These are phyloP conservation scores for Thaleichthys pacificus DNA, from an alignment of 2,797 vertebrate species.

Conservation along the genomic window DNA sequence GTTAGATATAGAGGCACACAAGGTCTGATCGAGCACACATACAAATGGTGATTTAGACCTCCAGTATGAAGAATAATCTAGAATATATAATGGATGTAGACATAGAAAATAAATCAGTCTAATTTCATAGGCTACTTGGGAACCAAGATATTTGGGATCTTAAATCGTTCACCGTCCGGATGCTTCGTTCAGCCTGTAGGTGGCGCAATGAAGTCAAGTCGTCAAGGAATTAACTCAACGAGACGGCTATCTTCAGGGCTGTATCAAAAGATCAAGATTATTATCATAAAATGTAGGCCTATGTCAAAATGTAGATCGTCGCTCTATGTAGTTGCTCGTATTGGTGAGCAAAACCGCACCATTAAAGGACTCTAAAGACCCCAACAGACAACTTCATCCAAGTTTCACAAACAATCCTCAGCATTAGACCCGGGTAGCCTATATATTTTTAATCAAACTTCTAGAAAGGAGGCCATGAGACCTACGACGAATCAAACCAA, in stretches of 20 bases:
- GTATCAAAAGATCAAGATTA: neutral
- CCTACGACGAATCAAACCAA: neutral
- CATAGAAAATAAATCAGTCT: neutral
- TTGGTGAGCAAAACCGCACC: too few species aligned
- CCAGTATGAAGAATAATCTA: neutral
- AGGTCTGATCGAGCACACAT: slow-evolving; percentile 74
- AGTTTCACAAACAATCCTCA: too few species aligned
- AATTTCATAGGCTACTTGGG: neutral
- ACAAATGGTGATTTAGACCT: slow-evolving; percentile 71
- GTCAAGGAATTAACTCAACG: neutral
- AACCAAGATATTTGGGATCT: neutral
- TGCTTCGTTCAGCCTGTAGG: slow-evolving; percentile 73
- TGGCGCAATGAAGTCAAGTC: slow-evolving; percentile 68
- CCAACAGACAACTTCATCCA: too few species aligned
- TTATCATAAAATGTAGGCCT: neutral
- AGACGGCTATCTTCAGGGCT: slow-evolving; percentile 11
- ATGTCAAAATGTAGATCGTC: too few species aligned
- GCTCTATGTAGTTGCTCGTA: too few species aligned
- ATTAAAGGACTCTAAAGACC: too few species aligned
- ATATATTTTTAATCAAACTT: too few species aligned
- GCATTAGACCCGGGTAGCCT: too few species aligned
- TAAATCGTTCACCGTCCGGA: slow-evolving; percentile 27
- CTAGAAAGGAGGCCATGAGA: too few species aligned
- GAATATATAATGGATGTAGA: neutral
- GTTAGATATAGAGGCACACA: slow-evolving; percentile 39